A percentile compares a stretch with the other conserved stretches of the same genome.
These are phyloP conservation scores for Coleophora flavipennella DNA, from an alignment of 2,888 invertebrate genomes.

Conservation along the genomic window DNA sequence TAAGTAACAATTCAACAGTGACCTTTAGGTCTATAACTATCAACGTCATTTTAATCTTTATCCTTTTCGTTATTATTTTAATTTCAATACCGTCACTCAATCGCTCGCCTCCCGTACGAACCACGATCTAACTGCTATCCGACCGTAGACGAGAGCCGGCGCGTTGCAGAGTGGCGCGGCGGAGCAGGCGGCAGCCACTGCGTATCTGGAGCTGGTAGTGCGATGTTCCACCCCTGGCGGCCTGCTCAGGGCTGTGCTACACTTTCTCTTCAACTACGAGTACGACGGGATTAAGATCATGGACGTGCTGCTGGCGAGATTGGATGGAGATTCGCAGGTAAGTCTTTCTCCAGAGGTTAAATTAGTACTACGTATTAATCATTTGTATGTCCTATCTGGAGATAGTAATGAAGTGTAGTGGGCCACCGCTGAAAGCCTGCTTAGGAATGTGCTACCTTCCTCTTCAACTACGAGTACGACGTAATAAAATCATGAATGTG, in stretches of 20 bases:
- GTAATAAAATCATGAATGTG: slow-evolving; percentile 85
- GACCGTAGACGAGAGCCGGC: slow-evolving; percentile 56
- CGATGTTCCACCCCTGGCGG: slow-evolving; percentile 90
- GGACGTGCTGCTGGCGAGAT: slow-evolving; percentile 85
- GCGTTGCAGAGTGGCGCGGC: slow-evolving; percentile 85
- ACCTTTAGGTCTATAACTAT: too few relatives aligned
- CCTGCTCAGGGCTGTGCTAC: slow-evolving; percentile 84
- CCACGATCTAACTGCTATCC: slow-evolving; percentile 33
- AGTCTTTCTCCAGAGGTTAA: slow-evolving; percentile 26
- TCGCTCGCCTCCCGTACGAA: slow-evolving; percentile 25
- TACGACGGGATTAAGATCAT: slow-evolving; percentile 89
- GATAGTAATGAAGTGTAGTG: slow-evolving; percentile 89
- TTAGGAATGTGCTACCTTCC: slow-evolving; percentile 88
- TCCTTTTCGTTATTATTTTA: too few relatives aligned
- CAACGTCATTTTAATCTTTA: too few relatives aligned
- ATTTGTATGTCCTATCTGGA: too few relatives aligned
- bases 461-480: slow-evolving; percentile 87
- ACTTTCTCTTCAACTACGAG: slow-evolving; percentile 85
- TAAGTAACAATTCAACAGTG: too few relatives aligned
- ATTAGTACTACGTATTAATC: too few relatives aligned
- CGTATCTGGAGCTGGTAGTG: slow-evolving; percentile 92
- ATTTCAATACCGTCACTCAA: slow-evolving; percentile 25
- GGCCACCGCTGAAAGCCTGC: slow-evolving; percentile 86
- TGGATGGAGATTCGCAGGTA: slow-evolving; percentile 83
- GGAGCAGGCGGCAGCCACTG: slow-evolving; percentile 93